Evolutionary conservation across 2,888 invertebrate species (phyloP).

Genomic region (Nysson spinosus): DNA sequence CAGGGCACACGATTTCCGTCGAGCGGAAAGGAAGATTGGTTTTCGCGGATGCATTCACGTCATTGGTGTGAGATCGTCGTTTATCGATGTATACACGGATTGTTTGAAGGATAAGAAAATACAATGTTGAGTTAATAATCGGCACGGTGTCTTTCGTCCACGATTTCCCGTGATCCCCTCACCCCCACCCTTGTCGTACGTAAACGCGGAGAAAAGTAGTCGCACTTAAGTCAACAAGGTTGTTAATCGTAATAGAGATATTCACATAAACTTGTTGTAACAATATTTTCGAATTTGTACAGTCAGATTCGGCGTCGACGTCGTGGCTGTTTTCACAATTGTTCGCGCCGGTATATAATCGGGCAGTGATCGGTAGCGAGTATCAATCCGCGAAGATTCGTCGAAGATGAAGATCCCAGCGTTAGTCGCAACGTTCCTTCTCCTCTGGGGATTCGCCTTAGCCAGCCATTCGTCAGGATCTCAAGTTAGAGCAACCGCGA

Average conservation of each 20-base stretch:
- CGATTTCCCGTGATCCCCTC: no score
- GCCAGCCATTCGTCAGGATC: not conserved
- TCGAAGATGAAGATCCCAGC: constrained; percentile 54
- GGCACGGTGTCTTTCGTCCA: no score
- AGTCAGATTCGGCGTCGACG: constrained; percentile 6
- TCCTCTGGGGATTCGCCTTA: constrained; percentile 35
- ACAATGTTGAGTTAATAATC: not conserved
- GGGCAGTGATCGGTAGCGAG: not conserved
- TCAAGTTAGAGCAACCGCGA: not conserved
- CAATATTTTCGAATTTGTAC: constrained; percentile 1
- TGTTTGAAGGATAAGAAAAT: not conserved
- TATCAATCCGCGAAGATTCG: constrained; percentile 49
- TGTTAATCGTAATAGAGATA: constrained; percentile 1
- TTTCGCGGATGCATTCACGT: no score
- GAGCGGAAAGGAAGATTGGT: no score
- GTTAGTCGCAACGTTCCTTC: constrained; percentile 37
- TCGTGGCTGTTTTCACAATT: constrained; percentile 37
- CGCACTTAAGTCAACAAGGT: constrained; percentile 13
- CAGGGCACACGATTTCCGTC: no score
- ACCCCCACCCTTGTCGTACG: no score
- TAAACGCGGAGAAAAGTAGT: no score
- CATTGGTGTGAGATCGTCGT: no score
- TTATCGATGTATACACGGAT: no score
- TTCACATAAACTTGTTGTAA: not conserved
- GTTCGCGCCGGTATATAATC: constrained; percentile 36